A percentile compares a stretch with the other conserved stretches of the same genome.
Conservation (phyloP, 2,797 vertebrate species). For the Lindbergichthys nudifrons region DNA sequence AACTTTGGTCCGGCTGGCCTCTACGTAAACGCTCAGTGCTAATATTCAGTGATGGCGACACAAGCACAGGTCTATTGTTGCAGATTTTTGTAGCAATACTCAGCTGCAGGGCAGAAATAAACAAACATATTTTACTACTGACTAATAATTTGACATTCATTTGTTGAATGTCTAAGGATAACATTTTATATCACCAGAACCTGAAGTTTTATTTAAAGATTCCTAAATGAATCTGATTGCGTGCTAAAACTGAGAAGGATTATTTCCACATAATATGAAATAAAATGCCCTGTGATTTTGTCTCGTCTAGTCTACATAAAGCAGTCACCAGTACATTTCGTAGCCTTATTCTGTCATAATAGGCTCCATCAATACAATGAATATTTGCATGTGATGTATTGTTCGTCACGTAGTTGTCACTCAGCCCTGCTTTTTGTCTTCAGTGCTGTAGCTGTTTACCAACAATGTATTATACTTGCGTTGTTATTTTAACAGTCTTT, state of each 20-base stretch:
- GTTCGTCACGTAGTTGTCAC: not conserved
- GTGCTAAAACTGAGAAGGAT: not conserved
- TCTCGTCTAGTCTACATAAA: not conserved
- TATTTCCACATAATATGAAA: not conserved
- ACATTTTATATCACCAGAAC: not conserved
- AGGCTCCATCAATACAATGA: not conserved
- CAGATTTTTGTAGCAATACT: not conserved
- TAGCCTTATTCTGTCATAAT: not conserved
- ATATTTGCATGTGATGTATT: not conserved
- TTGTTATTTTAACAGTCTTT: slow-evolving; percentile 8
- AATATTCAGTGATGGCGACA: not conserved
- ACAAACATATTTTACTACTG: not conserved
- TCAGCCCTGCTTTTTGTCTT: not conserved
- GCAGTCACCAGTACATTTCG: not conserved
- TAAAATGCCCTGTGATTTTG: not conserved
- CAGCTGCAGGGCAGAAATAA: not conserved
- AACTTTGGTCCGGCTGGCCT: not conserved
- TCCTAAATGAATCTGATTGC: not conserved
- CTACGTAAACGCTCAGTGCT: slow-evolving; percentile 7
- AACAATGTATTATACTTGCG: not conserved
- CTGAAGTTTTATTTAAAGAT: not conserved
- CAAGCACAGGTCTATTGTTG: not conserved
- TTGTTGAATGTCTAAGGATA: not conserved
- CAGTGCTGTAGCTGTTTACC: not conserved
- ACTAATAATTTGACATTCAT: not conserved